phyloP scores from a whole-genome alignment of 2,888 invertebrate species.

The Cistogaster globosa region DNA sequence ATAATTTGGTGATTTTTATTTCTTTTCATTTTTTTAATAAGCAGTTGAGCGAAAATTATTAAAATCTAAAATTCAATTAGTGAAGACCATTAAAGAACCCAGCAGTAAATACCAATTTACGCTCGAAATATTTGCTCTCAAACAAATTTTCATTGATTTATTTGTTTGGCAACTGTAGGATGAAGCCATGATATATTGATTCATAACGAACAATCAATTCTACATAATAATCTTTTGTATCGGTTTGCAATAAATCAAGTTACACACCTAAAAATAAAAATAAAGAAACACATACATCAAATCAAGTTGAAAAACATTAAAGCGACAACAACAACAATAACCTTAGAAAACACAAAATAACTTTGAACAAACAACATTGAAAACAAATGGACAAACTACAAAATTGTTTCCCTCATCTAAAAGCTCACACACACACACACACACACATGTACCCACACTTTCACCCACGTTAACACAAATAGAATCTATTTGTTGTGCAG shows the following conservation, averaged over 20 bases:
- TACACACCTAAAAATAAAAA: neutral
- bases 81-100: slow-evolving; percentile 10
- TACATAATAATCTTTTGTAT: slow-evolving; percentile 68
- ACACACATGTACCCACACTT: too few species aligned
- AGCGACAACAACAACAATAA: too few species aligned
- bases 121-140: slow-evolving; percentile 8
- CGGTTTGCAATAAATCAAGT: slow-evolving; percentile 68
- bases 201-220: slow-evolving; percentile 70
- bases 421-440: neutral
- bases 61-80: slow-evolving; percentile 65
- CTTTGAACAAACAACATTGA: slow-evolving; percentile 42
- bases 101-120: slow-evolving; percentile 15
- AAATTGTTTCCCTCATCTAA: slow-evolving; percentile 7
- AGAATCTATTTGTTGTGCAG: slow-evolving; percentile 50
- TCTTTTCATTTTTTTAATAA: neutral
- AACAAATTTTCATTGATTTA: slow-evolving; percentile 61
- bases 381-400: slow-evolving; percentile 38
- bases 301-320: slow-evolving; percentile 5
- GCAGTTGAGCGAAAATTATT: neutral
- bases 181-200: slow-evolving; percentile 70
- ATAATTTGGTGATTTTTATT: neutral
- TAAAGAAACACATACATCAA: slow-evolving; percentile 1
- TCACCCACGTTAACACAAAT: neutral
- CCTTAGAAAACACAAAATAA: neutral
- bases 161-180: slow-evolving; percentile 56